Base-by-base conservation (phyloP, 1,140 invertebrate species). In the Diorhabda elongata region DNA sequence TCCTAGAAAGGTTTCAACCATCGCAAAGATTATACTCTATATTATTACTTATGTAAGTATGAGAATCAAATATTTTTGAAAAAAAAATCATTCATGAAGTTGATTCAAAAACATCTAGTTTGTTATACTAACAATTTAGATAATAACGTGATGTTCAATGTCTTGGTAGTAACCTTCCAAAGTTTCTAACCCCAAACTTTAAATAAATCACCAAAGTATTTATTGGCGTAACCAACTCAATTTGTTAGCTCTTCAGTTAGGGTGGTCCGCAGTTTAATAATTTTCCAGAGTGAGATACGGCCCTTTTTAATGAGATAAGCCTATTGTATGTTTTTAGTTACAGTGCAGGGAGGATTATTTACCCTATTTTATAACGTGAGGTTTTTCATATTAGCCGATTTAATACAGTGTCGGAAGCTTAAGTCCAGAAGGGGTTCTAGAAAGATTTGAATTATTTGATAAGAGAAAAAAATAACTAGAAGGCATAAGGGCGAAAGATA, bases 311-410 rank as follows among this genome's bases (percentile, higher is more conserved):
- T 72, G 65, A 67, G 59, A 68, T 66, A 72, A 66, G 64, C 71
- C 71, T 66, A 69, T 72, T 72, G 71, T 72, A 44, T 72, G 71
- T 72, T 72, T 52, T 72, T 69, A 69, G 68, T 69, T 69, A 72
- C 67, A 64, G 42, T 67, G n/a, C 47, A 67, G 71, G 71, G 68
- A 66, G 65, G 70, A 26, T 66, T 69, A 68, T 69, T 64, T 67
- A 72, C 71, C 67, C 71, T 64, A 63, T 42, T 72, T 69, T 69
- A 72, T 70, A 58, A 56, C 69, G 69, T 66, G 69, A 58, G 64
- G 69, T 59, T 70, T 70, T 70, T 70, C 65, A 70, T 70, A 70
- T 69, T 65, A 69, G 63, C 60, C 26, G 8, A 11, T 8, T 61
- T 61, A 61, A 52, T 8, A 52, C 47, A 52, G 47, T 52, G 47